These are phyloP conservation scores for Eumacrocentrus americanus DNA, from an alignment of 2,888 invertebrate genomes.

Conservation along the genomic window DNA sequence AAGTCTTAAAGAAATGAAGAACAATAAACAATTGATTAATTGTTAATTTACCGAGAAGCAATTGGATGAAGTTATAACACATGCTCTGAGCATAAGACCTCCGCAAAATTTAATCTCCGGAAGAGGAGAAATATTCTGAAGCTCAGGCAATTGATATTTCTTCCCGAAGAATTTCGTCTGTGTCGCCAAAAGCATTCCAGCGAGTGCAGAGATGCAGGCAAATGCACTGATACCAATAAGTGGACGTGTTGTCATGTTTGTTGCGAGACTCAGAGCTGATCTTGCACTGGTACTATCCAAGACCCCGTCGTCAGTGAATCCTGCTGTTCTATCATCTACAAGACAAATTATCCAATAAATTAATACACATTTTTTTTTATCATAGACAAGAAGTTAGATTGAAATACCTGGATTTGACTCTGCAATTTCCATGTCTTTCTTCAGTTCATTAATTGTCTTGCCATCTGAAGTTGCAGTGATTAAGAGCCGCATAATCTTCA, in stretches of 20 bases:
- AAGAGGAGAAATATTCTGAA: conserved; percentile 44
- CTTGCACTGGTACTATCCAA: conserved; percentile 48
- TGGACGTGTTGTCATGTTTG: conserved; percentile 54
- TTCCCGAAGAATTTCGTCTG: conserved; percentile 52
- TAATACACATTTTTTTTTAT: conserved; percentile 41
- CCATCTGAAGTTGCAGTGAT: conserved; percentile 52
- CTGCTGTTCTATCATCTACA: conserved; percentile 55
- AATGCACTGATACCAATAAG: conserved; percentile 56
- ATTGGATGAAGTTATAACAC: conserved; percentile 57
- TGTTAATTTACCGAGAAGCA: conserved; percentile 54
- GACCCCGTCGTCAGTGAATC: conserved; percentile 52
- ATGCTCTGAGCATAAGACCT: conserved; percentile 54
- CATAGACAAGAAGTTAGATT: conserved; percentile 14
- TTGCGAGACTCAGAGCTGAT: conserved; percentile 55
- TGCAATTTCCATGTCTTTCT: conserved; percentile 48
- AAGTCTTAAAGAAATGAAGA: conserved; percentile 4
- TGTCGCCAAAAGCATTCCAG: conserved; percentile 52
- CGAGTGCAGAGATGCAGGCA: conserved; percentile 55
- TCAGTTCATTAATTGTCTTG: conserved; percentile 46
- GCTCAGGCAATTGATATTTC: conserved; percentile 45
- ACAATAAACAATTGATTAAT: conserved; percentile 8
- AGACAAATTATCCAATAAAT: background rate
- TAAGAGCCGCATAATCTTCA: conserved; percentile 55
- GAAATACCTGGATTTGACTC: conserved; percentile 54
- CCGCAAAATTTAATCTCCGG: conserved; percentile 51